Conservation (phyloP, 2,888 invertebrate species). For the Epirrhoe alternata region DNA sequence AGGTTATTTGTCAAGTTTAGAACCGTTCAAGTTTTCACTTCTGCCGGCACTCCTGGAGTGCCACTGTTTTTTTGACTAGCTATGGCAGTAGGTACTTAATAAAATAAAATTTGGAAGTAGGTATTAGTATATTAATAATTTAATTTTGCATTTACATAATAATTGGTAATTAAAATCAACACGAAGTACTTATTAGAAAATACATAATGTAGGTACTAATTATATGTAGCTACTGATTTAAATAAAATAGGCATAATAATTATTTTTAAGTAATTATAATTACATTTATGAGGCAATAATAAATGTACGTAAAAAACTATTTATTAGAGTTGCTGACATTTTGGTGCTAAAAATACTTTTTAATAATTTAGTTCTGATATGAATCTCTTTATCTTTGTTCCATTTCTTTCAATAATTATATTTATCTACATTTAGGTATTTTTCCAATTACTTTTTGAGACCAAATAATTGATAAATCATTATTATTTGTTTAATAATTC, state of each 20-base stretch:
- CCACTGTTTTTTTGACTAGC: neutral
- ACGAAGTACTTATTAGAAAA: conserved; percentile 1
- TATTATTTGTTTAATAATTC: neutral
- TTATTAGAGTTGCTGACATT: conserved; percentile 45
- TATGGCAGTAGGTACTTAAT: neutral
- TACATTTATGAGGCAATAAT: neutral
- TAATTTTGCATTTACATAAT: neutral
- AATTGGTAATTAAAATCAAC: neutral
- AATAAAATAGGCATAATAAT: neutral
- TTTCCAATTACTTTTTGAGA: neutral
- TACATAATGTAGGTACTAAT: neutral
- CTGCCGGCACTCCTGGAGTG: too few species aligned
- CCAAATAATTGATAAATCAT: neutral
- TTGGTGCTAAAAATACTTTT: conserved; percentile 60
- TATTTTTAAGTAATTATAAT: conserved; percentile 1
- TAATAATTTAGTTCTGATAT: conserved; percentile 1
- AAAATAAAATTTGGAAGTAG: neutral
- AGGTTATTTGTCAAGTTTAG: too few species aligned
- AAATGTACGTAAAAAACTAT: neutral
- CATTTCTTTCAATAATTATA: neutral
- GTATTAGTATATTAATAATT: neutral
- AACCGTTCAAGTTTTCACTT: too few species aligned
- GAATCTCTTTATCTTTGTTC: neutral
- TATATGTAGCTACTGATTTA: neutral
- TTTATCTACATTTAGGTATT: neutral